Evolutionary conservation across 2,113 vertebrate genomes (phyloP), one percentile per base, ranked within the genome.

Genomic region (Laticauda laticaudata): DNA sequence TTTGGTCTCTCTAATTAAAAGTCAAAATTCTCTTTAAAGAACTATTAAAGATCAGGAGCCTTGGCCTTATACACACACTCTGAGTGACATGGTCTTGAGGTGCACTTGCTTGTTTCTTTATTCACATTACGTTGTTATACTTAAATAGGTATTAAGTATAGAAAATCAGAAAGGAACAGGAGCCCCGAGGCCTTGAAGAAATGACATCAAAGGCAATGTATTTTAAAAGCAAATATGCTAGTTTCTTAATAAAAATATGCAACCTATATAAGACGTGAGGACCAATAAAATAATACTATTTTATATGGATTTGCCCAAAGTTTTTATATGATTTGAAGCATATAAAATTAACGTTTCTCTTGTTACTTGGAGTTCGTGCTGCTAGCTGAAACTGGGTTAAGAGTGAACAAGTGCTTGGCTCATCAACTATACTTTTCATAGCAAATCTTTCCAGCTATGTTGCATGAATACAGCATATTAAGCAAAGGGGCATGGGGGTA

Each of bases 231-330:
- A 95, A 96, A 95, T 51, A 81, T 15, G 18, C 29, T 86, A 93
- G 95, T 93, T 43, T 95, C 86, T 92, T 94, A 96, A 94, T 92
- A 90, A 89, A 93, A 95, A 93, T 85, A 81, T 57, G 91, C 45
- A 93, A 89, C 90, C 75, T 39, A 86, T 93, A 92, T 88, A 93
- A 94, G 91, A 51, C 92, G 61, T 90, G 87, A 34, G 45, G 85
- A 89, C 94, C 90, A 93, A 90, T 86, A 91, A 93, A 96, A 39
- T 64, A 92, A 88, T 92, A 54, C 21, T n/a, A 64, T n/a, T 43
- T 93, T 92, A 86, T 0, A 54, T 7, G 81, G 55, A 51, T 4
- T 64, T 18, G 7, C 59, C 21, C 26, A 26, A 53, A 91, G 64
- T 2, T 85, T 95, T 51, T 34, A 51, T 53, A 88, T 59, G 90